These are phyloP conservation scores for Trematocara variabile DNA, from an alignment of 2,113 vertebrate species.

Conservation along the genomic window DNA sequence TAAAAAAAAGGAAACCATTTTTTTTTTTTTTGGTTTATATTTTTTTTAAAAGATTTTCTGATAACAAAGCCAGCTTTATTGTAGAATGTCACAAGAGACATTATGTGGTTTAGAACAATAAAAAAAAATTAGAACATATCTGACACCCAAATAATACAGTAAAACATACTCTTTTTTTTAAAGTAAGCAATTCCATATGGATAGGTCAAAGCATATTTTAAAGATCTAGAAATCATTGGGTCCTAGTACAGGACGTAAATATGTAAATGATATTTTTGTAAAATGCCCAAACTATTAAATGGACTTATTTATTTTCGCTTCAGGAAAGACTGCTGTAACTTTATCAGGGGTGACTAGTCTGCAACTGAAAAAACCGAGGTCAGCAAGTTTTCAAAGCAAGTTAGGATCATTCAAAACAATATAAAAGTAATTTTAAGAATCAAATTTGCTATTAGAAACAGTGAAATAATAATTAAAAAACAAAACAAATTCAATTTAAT, in stretches of 20 bases:
- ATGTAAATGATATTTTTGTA: neutral
- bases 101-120: neutral
- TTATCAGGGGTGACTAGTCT: neutral
- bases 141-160: neutral
- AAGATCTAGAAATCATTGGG: neutral
- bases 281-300: neutral
- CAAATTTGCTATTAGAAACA: neutral
- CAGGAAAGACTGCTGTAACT: neutral
- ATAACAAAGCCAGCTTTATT: neutral
- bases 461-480: neutral
- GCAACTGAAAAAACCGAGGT: neutral
- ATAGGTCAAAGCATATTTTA: neutral
- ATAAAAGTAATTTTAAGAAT: neutral
- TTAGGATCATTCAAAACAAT: neutral
- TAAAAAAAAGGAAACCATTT: neutral
- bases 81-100: neutral
- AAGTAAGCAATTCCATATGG: neutral
- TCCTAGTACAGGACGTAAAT: neutral
- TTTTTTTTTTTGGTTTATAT: neutral
- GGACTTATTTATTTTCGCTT: neutral
- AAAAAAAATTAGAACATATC: neutral
- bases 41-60: accelerated
- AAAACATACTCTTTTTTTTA: neutral
- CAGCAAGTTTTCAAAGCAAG: neutral
- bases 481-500: neutral